These are phyloP conservation scores for Erinaceus europaeus DNA, from an alignment of 2,113 vertebrate species.

Conservation along the genomic window DNA sequence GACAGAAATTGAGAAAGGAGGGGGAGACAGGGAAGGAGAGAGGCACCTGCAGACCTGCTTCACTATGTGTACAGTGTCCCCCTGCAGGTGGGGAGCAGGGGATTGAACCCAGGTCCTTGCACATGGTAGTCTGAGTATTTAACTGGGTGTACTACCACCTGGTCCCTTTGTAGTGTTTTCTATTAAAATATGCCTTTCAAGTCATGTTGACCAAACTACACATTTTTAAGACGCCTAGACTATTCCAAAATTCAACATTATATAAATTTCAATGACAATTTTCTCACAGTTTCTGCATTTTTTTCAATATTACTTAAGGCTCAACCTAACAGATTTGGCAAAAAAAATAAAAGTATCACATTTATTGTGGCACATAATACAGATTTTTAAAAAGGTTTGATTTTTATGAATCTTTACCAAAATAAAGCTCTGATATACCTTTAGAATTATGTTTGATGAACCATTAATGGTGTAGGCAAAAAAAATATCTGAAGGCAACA, in stretches of 20 bases:
- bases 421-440: conserved; percentile 68
- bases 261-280: background rate
- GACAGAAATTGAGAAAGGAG: no score
- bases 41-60: no score
- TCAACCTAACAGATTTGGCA: conserved; percentile 20
- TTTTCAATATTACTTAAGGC: background rate
- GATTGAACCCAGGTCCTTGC: no score
- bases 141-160: no score
- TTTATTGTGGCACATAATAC: conserved; percentile 29
- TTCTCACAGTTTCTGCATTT: background rate
- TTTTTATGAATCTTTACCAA: conserved; percentile 68
- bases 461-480: conserved; percentile 59
- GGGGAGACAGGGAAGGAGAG: no score
- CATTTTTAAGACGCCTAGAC: background rate
- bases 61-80: no score
- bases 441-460: conserved; percentile 37
- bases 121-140: no score
- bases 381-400: conserved; percentile 61
- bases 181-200: no score
- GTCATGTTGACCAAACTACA: no score
- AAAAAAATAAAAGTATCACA: conserved; percentile 35
- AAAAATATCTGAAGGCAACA: conserved; percentile 50
- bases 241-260: conserved; percentile 9
- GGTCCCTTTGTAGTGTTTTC: no score
- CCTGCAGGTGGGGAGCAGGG: no score